Conservation (phyloP, 2,888 invertebrate species). For the Drymonia ruficornis region DNA sequence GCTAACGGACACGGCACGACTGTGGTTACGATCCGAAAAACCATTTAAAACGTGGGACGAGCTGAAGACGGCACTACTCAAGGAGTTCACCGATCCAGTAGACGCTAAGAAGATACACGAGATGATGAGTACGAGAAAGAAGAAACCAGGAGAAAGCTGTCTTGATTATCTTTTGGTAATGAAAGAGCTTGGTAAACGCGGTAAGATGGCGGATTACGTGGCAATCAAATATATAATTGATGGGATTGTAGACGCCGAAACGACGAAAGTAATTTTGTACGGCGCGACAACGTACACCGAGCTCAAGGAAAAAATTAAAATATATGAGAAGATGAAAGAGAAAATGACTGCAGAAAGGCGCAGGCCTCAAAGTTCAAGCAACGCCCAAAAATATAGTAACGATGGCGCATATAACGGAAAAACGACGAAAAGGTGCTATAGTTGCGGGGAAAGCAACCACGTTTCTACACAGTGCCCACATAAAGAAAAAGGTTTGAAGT, state of each 20-base stretch:
- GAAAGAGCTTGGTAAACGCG: conserved; percentile 19
- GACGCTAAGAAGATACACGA: conserved; percentile 15
- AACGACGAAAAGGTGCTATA: background rate
- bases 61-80: conserved; percentile 5
- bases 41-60: conserved; percentile 9
- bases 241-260: conserved; percentile 24
- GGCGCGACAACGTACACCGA: conserved; percentile 26
- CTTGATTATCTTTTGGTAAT: conserved; percentile 29
- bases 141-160: conserved; percentile 14
- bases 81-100: conserved; percentile 12
- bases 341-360: background rate
- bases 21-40: conserved; percentile 13
- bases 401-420: background rate
- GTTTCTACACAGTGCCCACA: conserved; percentile 3
- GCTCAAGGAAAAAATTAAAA: conserved; percentile 30
- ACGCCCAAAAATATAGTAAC: no score
- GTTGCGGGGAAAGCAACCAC: conserved; percentile 8
- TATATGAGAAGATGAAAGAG: conserved; percentile 22
- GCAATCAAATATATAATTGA: conserved; percentile 37
- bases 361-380: no score
- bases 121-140: conserved; percentile 13
- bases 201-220: conserved; percentile 33
- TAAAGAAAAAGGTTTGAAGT: conserved; percentile 9
- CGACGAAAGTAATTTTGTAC: conserved; percentile 31
- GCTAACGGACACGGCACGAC: conserved; percentile 11